Evolutionary conservation across 2,797 vertebrate species (phyloP).

Genomic region (Anguilla megastoma): DNA sequence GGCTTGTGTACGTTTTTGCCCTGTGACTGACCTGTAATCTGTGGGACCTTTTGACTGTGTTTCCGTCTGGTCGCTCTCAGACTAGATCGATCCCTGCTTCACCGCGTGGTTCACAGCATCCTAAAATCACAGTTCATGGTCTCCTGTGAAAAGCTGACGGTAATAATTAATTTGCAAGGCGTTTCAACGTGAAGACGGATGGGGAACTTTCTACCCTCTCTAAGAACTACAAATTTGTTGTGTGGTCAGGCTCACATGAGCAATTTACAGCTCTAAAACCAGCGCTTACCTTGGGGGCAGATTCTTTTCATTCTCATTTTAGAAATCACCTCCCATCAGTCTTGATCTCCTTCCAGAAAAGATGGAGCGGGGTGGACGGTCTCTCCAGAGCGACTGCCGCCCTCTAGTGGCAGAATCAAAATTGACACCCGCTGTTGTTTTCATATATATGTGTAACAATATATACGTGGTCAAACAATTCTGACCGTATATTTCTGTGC

Average conservation of each 20-base stretch:
- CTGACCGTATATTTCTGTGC: background rate
- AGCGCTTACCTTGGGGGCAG: background rate
- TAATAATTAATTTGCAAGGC: background rate
- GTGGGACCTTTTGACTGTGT: background rate
- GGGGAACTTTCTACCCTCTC: background rate
- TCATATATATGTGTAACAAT: background rate
- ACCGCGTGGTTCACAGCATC: background rate
- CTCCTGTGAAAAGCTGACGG: background rate
- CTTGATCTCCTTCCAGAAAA: background rate
- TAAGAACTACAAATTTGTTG: background rate
- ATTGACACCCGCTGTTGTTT: background rate
- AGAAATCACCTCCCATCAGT: background rate
- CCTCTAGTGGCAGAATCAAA: constrained; percentile 64
- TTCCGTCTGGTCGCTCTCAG: background rate
- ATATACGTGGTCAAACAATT: background rate
- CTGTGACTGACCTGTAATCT: background rate
- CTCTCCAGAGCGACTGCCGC: constrained; percentile 51
- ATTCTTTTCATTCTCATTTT: background rate
- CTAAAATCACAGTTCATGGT: background rate
- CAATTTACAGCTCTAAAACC: background rate
- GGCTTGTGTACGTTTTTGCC: background rate
- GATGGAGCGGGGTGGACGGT: background rate
- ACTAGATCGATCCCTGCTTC: background rate
- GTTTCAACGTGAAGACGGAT: background rate
- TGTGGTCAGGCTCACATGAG: background rate